A percentile compares a stretch with the other conserved stretches of the same genome.
Conservation (phyloP, 2,113 vertebrate species). For the Canis aureus region DNA sequence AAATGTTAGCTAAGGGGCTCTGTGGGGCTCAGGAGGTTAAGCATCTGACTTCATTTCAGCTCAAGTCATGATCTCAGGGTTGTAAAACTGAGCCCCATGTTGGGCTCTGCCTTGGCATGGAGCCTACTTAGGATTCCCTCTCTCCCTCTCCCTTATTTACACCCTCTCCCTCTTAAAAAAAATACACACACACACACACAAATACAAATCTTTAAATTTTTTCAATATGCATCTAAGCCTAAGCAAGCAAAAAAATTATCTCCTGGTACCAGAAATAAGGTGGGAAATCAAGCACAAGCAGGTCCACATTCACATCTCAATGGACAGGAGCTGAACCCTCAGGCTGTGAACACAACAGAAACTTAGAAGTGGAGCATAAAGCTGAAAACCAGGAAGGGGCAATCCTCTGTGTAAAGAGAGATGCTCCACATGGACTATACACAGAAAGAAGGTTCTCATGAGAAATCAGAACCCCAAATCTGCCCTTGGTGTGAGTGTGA, state of each 20-base stretch:
- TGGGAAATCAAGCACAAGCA: neutral
- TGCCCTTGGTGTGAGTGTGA: neutral
- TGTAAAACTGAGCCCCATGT: neutral
- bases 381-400: neutral
- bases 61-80: neutral
- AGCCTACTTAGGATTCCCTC: neutral
- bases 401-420: neutral
- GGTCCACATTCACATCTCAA: neutral
- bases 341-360: neutral
- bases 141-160: neutral
- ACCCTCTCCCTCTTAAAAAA: neutral
- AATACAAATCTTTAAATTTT: neutral
- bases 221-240: neutral
- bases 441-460: neutral
- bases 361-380: neutral
- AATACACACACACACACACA: neutral
- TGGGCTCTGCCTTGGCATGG: neutral
- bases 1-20: neutral
- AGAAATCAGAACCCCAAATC: neutral
- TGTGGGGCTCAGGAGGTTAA: neutral
- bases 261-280: neutral
- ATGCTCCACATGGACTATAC: neutral
- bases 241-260: neutral
- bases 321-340: neutral
- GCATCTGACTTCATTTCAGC: neutral